A percentile compares a stretch with the other conserved stretches of the same genome.
Conservation (phyloP, 2,888 invertebrate genomes). For the Dynastes maya region DNA sequence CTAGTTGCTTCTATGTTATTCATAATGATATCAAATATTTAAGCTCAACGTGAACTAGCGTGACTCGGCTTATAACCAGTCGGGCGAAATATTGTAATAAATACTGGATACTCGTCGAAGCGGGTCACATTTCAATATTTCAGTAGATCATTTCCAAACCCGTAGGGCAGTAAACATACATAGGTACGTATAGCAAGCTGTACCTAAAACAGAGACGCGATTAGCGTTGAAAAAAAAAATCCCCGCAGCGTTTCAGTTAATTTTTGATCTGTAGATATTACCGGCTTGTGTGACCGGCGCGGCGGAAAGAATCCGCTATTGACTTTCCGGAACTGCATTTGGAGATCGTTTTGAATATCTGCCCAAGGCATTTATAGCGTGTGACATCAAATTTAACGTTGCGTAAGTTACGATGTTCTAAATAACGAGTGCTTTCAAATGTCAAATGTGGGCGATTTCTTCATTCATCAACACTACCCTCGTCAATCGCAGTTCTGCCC, state of each 20-base stretch:
- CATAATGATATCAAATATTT: conserved; percentile 37
- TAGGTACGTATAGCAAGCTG: conserved; percentile 2
- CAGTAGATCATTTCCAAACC: conserved; percentile 33
- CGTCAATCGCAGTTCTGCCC: no score
- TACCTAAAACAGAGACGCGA: neutral
- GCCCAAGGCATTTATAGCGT: no score
- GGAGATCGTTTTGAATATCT: neutral
- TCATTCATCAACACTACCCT: no score
- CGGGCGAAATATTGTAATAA: conserved; percentile 37
- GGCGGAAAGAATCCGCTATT: neutral
- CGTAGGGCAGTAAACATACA: neutral
- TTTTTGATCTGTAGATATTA: conserved; percentile 12
- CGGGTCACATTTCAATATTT: conserved; percentile 41
- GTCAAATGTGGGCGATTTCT: no score
- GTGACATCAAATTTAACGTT: no score
- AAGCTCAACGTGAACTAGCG: neutral
- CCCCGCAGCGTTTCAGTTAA: conserved; percentile 10
- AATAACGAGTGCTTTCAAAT: no score
- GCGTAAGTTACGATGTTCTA: no score
- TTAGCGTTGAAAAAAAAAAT: conserved; percentile 25
- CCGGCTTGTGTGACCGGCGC: no score
- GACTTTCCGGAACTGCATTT: conserved; percentile 12
- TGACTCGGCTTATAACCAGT: conserved; percentile 19
- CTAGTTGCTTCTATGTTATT: conserved; percentile 34
- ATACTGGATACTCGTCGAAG: conserved; percentile 36